A percentile compares a stretch with the other conserved stretches of the same genome.
phyloP scores from a whole-genome alignment of 2,888 invertebrate genomes.

The Encarsia formosa region DNA sequence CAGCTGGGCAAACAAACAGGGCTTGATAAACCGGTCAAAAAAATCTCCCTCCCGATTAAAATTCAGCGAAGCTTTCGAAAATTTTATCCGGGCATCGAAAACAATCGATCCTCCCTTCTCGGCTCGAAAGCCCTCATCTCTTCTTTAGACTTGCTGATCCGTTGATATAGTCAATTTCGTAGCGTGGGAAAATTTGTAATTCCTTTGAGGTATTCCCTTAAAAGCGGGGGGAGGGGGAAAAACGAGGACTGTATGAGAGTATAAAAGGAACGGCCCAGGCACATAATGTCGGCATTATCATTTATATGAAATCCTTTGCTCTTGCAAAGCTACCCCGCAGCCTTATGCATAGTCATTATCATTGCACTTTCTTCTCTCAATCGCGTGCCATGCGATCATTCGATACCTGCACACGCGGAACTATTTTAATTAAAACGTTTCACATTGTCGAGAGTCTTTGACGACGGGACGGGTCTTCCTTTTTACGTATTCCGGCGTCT shows the following conservation, averaged over 20 bases:
- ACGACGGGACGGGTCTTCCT: background rate
- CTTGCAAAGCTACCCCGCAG: conserved; percentile 19
- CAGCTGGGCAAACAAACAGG: no score
- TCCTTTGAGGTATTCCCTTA: conserved; percentile 42
- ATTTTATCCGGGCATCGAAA: background rate
- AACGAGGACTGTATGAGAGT: conserved; percentile 14
- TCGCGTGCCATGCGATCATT: conserved; percentile 18
- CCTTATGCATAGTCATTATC: conserved; percentile 32
- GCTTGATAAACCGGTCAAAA: no score
- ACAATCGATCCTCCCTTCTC: conserved; percentile 8
- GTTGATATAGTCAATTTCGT: conserved; percentile 35
- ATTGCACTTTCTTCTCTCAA: conserved; percentile 18
- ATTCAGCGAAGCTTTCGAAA: no score
- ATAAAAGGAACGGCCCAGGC: conserved; percentile 34
- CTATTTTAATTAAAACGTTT: conserved; percentile 23
- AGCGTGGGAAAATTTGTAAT: conserved; percentile 45
- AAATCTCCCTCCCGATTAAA: no score
- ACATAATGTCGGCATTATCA: conserved; percentile 43
- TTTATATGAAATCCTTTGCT: conserved; percentile 50
- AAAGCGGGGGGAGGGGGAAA: conserved; percentile 10
- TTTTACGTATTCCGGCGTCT: conserved; percentile 12
- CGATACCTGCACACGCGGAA: conserved; percentile 14
- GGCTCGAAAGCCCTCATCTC: conserved; percentile 10
- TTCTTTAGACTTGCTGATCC: conserved; percentile 21
- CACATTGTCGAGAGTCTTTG: conserved; percentile 18